phyloP scores from a whole-genome alignment of 37 sponge, comb jelly and placozoan species.

The Oopsacas minuta region DNA sequence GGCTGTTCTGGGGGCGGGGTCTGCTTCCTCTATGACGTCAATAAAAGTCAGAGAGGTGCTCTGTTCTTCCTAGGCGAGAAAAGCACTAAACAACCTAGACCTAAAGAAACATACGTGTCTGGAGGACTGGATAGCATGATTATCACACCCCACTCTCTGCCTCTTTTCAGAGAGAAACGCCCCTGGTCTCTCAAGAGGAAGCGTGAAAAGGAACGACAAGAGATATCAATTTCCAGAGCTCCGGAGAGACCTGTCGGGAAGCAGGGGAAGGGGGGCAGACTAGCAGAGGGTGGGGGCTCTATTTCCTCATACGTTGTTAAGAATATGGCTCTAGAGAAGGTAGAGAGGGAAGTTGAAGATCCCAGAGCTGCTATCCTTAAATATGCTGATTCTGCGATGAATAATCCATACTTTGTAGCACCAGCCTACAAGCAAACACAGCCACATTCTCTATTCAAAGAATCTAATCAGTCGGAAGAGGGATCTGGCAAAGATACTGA shows the following conservation, averaged over 20 bases:
- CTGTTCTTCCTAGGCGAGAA: background rate
- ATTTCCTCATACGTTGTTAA: background rate
- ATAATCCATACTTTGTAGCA: background rate
- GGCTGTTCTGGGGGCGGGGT: conserved; percentile 64
- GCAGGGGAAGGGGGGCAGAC: conserved; percentile 13
- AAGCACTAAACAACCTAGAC: background rate
- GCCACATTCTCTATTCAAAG: conserved; percentile 11
- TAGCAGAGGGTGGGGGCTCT: background rate
- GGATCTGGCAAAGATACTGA: background rate
- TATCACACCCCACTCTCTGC: conserved; percentile 62
- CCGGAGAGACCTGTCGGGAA: conserved; percentile 15
- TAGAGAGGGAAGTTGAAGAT: background rate
- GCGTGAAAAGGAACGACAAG: conserved; percentile 65
- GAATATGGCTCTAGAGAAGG: background rate
- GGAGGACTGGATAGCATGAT: conserved; percentile 22
- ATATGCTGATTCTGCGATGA: background rate
- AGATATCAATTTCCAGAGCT: conserved; percentile 19
- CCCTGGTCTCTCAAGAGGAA: conserved; percentile 46
- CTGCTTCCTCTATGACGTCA: conserved; percentile 1
- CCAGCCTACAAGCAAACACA: background rate
- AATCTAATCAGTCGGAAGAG: background rate
- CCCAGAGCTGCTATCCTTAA: background rate
- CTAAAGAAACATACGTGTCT: conserved; percentile 16
- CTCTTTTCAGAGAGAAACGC: conserved; percentile 70
- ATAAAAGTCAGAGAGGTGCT: background rate